Evolutionary conservation across 2,797 vertebrate species (phyloP).

Genomic region (Hybognathus amarus): DNA sequence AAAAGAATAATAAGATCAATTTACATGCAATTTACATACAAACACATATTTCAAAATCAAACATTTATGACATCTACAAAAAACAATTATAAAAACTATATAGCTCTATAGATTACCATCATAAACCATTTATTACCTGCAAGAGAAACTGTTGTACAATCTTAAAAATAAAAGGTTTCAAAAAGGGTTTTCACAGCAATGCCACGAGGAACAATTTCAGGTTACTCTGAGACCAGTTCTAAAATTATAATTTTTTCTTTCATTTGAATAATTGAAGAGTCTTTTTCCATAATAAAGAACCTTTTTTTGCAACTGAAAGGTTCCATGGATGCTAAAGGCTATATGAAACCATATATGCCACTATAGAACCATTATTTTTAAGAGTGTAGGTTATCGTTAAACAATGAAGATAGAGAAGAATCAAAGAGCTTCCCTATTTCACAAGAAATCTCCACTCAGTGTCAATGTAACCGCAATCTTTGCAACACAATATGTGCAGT

Average conservation of each 20-base stretch:
- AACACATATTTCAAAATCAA: neutral
- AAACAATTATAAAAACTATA: neutral
- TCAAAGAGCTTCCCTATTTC: slow-evolving; percentile 17
- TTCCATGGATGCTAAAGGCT: neutral
- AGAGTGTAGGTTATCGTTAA: neutral
- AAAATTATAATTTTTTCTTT: neutral
- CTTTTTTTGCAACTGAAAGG: neutral
- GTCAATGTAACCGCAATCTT: neutral
- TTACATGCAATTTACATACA: too few relatives aligned
- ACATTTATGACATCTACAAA: neutral
- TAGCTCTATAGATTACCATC: neutral
- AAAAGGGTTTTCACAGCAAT: neutral
- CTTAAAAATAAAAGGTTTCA: neutral
- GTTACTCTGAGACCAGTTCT: neutral
- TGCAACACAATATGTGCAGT: neutral
- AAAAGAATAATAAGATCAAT: neutral
- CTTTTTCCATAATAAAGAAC: neutral
- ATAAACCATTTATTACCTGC: neutral
- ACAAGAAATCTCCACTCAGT: neutral
- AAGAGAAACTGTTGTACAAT: neutral
- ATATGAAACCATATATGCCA: neutral
- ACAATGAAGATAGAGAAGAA: slow-evolving; percentile 4
- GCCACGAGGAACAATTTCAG: neutral
- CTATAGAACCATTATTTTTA: too few relatives aligned
- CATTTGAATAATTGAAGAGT: neutral